Evolutionary conservation across 1,140 invertebrate species (phyloP).

Genomic region (Fopius arisanus): DNA sequence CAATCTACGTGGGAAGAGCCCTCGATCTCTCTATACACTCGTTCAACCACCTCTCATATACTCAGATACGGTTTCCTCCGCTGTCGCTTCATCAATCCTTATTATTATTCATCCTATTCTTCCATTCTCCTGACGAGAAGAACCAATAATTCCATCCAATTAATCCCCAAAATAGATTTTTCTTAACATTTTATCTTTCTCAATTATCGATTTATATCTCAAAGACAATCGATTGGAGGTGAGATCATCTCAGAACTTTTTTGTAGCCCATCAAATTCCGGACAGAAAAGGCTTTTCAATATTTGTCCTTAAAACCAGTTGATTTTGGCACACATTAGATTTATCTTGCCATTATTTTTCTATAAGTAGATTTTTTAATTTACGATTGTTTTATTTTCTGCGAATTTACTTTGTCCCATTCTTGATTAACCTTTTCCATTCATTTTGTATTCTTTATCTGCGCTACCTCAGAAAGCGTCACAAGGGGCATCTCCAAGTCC

Average conservation of each 20-base stretch:
- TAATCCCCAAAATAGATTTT: too few relatives aligned
- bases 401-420: background rate
- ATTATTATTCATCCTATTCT: background rate
- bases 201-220: too few relatives aligned
- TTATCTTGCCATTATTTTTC: too few relatives aligned
- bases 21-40: slow-evolving; percentile 26
- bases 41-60: background rate
- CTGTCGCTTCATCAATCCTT: background rate
- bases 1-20: slow-evolving; percentile 61
- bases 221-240: too few relatives aligned
- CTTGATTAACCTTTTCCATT: background rate
- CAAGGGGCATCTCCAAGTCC: slow-evolving; percentile 41
- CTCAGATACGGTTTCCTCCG: slow-evolving; percentile 16
- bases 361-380: too few relatives aligned
- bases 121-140: background rate
- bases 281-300: too few relatives aligned
- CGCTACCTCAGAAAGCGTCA: slow-evolving; percentile 16
- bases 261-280: too few relatives aligned
- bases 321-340: too few relatives aligned
- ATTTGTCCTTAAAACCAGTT: too few relatives aligned
- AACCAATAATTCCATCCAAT: too few relatives aligned
- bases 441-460: background rate
- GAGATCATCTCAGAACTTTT: too few relatives aligned
- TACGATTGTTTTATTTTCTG: background rate
- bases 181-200: too few relatives aligned